These are phyloP conservation scores for Neopelma chrysocephalum DNA, from an alignment of 2,797 vertebrate genomes.

Conservation along the genomic window DNA sequence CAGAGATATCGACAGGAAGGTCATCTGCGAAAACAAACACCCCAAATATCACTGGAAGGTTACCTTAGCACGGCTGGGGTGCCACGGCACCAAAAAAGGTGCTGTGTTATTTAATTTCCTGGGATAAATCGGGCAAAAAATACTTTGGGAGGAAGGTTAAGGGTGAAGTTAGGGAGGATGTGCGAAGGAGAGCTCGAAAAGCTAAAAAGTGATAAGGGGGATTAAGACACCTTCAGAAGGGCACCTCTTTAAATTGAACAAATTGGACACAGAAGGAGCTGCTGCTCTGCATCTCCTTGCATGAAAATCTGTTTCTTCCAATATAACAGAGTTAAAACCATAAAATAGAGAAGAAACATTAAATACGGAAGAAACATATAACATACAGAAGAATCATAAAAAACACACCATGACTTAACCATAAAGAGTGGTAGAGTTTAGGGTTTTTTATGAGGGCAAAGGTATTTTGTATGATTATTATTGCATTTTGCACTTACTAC, in stretches of 20 bases:
- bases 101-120: neutral
- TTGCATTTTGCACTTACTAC: neutral
- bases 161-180: neutral
- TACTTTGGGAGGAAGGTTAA: neutral
- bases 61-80: neutral
- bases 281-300: neutral
- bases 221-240: neutral
- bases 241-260: neutral
- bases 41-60: slow-evolving; percentile 32
- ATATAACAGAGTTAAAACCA: neutral
- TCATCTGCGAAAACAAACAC: slow-evolving; percentile 60
- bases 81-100: neutral
- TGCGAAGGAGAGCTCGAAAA: neutral
- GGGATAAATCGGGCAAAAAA: neutral
- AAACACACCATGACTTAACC: neutral
- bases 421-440: neutral
- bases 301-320: neutral
- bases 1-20: slow-evolving; percentile 70
- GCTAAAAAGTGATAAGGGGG: neutral
- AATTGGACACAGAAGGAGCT: neutral
- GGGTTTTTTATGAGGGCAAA: neutral
- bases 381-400: neutral
- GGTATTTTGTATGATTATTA: neutral
- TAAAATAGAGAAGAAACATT: neutral
- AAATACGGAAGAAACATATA: neutral